Conservation (phyloP, 2,888 invertebrate species). For the Lasioglossum malachurum region DNA sequence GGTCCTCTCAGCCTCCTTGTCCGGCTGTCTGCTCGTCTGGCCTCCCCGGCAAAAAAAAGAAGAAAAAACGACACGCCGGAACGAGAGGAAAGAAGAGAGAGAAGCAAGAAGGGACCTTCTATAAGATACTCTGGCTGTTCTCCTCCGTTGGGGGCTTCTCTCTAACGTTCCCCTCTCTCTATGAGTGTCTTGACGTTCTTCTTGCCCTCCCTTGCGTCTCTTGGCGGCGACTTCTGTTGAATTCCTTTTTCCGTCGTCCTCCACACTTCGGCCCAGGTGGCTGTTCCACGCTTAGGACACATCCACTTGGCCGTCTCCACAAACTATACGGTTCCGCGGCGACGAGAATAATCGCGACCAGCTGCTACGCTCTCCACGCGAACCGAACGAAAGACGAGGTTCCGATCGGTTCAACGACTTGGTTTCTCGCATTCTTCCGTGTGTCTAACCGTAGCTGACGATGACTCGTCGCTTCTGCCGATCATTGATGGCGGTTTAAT, state of each 20-base stretch:
- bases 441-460: neutral
- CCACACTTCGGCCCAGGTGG: slow-evolving; percentile 36
- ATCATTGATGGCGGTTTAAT: neutral
- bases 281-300: slow-evolving; percentile 34
- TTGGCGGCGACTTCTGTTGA: slow-evolving; percentile 58
- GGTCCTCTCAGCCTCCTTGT: slow-evolving; percentile 64
- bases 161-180: slow-evolving; percentile 45
- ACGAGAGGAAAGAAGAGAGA: slow-evolving; percentile 9
- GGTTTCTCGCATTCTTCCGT: neutral
- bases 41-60: slow-evolving; percentile 9
- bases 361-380: slow-evolving; percentile 19
- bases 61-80: slow-evolving; percentile 41
- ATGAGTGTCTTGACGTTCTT: slow-evolving; percentile 60
- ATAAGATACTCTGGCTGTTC: slow-evolving; percentile 56
- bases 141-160: slow-evolving; percentile 47
- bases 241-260: slow-evolving; percentile 55
- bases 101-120: slow-evolving; percentile 49
- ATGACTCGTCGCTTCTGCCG: neutral
- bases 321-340: slow-evolving; percentile 9
- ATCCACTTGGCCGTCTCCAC: slow-evolving; percentile 22
- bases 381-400: slow-evolving; percentile 5
- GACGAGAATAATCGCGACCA: slow-evolving; percentile 42
- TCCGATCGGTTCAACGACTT: neutral
- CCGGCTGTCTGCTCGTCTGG: slow-evolving; percentile 67
- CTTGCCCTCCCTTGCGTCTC: slow-evolving; percentile 27